Evolutionary conservation across 2,113 vertebrate species (phyloP).

Genomic region (Paedocypris sp.): DNA sequence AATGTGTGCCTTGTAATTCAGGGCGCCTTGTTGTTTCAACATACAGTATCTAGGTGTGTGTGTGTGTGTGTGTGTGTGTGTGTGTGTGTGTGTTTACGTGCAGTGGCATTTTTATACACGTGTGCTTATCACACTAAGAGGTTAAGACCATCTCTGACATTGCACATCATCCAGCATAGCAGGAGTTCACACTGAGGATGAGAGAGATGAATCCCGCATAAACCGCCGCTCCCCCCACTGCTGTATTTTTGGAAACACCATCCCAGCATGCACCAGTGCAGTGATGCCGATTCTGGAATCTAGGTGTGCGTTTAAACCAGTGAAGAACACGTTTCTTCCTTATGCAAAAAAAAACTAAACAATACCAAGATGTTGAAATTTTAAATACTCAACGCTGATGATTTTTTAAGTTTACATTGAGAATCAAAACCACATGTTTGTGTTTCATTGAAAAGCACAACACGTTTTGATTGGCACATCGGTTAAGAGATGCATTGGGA

Average conservation of each 20-base stretch:
- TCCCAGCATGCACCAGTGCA: slow-evolving; percentile 40
- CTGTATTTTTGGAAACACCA: slow-evolving; percentile 52
- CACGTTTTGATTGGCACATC: neutral
- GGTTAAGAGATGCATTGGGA: slow-evolving; percentile 1
- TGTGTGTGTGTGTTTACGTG: neutral
- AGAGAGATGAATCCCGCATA: slow-evolving; percentile 27
- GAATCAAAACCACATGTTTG: neutral
- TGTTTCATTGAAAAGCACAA: neutral
- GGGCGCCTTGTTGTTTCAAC: no score
- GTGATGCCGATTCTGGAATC: slow-evolving; percentile 39
- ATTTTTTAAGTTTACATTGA: no score
- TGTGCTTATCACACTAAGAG: slow-evolving; percentile 54
- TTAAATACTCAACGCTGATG: no score
- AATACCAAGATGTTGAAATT: no score
- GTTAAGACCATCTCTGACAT: slow-evolving; percentile 55
- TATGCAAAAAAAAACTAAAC: no score
- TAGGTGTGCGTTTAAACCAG: slow-evolving; percentile 43
- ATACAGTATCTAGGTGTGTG: neutral
- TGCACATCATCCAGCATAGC: slow-evolving; percentile 40
- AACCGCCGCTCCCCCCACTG: slow-evolving; percentile 25
- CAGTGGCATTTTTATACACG: neutral
- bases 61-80: neutral
- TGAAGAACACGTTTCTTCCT: no score
- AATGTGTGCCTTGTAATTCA: no score
- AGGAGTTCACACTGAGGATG: neutral